Evolutionary conservation across 2,113 vertebrate genomes (phyloP), one percentile per base, ranked within the genome.

Genomic region (Larimichthys crocea): DNA sequence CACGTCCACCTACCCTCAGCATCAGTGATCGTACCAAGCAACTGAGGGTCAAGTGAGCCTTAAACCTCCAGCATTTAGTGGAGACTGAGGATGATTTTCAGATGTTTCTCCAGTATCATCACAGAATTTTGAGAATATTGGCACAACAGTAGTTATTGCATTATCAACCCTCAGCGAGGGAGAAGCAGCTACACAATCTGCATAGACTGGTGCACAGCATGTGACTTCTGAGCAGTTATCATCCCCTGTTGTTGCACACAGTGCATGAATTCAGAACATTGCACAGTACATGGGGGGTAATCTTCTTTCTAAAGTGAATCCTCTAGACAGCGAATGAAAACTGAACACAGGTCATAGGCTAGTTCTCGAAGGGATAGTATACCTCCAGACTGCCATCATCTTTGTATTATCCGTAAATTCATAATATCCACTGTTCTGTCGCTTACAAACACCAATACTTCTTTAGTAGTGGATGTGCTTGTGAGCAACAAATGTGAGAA

Each of bases 131-230:
- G 20, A 26, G 57, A 49, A 52, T 77, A 60, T 80, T 76, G 73
- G 55, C 48, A 68, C 65, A 29, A 20, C 8, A 55, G 57, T 7
- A 60, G 59, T 42, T 70, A 35, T 24, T 53, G 48, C 68, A 68
- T 56, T 40, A 65, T 74, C 42, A 59, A 48, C 60, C 78, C 77
- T 72, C 53, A 11, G 46, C 70, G 70, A 79, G 44, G 57, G 19
- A 48, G 31, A 74, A 9, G 0, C 12, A 63, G 29, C 35, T 48
- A n/a, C 26, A 56, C n/a, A 20, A 50, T 26, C 29, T 42, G 35
- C 46, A 56, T 35, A 60, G 35, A 56, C 10, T 42, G 26, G 17
- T 10, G 59, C 64, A 64, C 65, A 75, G 52, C 64, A 12, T 75
- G 75, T 15, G 50, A 31, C 35, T 35, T n/a, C 50, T 40, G 29